phyloP scores from a whole-genome alignment of 2,113 vertebrate species.

The Indicator indicator region DNA sequence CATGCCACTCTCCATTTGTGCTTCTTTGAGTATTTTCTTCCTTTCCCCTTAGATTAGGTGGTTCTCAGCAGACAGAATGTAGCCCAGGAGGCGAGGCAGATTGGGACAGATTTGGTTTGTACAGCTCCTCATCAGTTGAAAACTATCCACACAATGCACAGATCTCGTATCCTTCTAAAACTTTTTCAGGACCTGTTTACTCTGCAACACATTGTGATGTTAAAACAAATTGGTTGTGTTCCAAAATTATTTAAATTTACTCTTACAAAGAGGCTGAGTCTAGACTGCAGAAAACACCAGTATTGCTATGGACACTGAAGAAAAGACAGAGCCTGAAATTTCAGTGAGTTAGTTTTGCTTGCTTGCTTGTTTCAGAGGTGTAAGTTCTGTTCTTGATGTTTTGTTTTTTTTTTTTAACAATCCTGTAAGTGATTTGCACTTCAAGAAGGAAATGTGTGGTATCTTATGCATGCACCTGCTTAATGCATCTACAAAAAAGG shows the following conservation, averaged over 20 bases:
- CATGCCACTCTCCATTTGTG: background rate
- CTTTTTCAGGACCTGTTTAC: background rate
- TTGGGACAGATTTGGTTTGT: background rate
- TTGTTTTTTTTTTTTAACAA: background rate
- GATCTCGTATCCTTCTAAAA: background rate
- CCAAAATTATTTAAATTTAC: background rate
- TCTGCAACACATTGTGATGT: background rate
- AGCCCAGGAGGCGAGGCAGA: background rate
- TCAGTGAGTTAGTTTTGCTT: background rate
- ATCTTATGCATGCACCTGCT: background rate
- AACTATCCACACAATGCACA: background rate
- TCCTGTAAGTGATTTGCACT: background rate
- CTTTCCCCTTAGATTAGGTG: background rate
- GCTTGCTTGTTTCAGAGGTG: background rate
- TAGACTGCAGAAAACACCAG: conserved; percentile 17
- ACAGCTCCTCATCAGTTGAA: background rate
- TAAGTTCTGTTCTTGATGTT: background rate
- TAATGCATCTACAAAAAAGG: background rate
- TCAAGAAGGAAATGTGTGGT: background rate
- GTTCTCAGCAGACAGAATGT: background rate
- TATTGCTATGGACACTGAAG: background rate
- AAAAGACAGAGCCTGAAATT: background rate
- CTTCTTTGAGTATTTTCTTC: background rate
- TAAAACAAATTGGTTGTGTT: background rate
- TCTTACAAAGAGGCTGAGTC: background rate